Evolutionary conservation across 92 coral and sea anemone species (phyloP), one percentile per base, ranked within the genome.

Genomic region (Hydrozoanthus gracilis): DNA sequence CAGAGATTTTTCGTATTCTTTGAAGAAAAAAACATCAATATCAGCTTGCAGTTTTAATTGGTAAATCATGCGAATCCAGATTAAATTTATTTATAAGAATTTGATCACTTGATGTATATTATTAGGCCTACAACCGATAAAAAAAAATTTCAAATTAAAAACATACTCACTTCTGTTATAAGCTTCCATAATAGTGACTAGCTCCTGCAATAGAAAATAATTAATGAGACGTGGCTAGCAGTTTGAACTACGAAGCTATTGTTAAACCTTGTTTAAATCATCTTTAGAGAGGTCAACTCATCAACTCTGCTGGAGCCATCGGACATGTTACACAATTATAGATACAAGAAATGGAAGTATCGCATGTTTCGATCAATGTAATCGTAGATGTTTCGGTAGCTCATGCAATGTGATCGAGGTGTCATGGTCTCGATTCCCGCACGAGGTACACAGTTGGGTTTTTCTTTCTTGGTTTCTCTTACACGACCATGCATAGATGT

Each of bases 1-100:
- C 14, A 96, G 84, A 0, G 88, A 72, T 62, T 88, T 89, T 14
- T 87, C 92, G 76, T 92, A 94, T 51, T 89, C 98, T 96, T 49
- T 49, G 27, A 65, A 83, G 77, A 86, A 46, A 50, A 10, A 61
- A 14, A 60, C 8, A n/a, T 35, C 12, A 3, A 50, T 47, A 15
- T 55, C 7, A 55, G 6, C 4, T 50, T 15, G 13, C 51, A 45
- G 9, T 18, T 7, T 15, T 6, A 83, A 67, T 17, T 8, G 15
- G 10, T 18, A 67, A 20, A 10, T 64, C 8, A 64, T n/a, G 39
- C 69, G 4, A 13, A 64, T 67, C 72, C 7, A 76, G 14, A 9
- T 76, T 4, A 0, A 27, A 54, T 4, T 16, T 7, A 52, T 27
- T 51, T 2, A 27, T 27, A 0, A 4, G 44, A 66, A 66, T 27